A percentile compares a stretch with the other conserved stretches of the same genome.
Conservation (phyloP, 2,888 invertebrate species). For the Dorcus parallelipipedus region DNA sequence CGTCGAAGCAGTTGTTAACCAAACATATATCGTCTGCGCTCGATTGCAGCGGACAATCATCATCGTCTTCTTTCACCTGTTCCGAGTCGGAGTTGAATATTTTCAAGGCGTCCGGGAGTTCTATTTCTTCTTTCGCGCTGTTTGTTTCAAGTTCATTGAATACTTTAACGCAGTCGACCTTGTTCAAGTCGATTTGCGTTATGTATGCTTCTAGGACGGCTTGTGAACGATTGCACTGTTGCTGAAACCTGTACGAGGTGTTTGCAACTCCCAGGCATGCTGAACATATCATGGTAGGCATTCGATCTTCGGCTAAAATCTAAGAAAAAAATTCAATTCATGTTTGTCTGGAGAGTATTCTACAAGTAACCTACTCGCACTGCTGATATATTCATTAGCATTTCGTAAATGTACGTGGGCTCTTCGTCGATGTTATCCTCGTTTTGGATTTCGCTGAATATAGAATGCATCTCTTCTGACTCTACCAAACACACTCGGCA, state of each 20-base stretch:
- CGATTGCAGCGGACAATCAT: no score
- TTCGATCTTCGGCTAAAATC: constrained; percentile 31
- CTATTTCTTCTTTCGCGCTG: background rate
- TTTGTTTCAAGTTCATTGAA: background rate
- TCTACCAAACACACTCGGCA: constrained; percentile 34
- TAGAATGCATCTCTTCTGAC: constrained; percentile 33
- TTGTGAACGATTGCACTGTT: constrained; percentile 34
- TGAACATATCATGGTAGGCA: constrained; percentile 32
- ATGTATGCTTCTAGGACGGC: constrained; percentile 29
- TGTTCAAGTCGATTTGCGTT: constrained; percentile 17
- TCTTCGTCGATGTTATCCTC: constrained; percentile 27
- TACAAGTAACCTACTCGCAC: constrained; percentile 25
- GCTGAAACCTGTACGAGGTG: constrained; percentile 32
- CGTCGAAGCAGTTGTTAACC: background rate
- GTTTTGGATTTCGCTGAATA: constrained; percentile 30
- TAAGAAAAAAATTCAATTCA: constrained; percentile 15
- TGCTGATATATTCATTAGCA: constrained; percentile 31
- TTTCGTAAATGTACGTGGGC: constrained; percentile 30
- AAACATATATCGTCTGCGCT: constrained; percentile 6
- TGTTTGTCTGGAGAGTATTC: background rate
- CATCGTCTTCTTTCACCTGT: constrained; percentile 7
- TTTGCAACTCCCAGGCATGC: constrained; percentile 32
- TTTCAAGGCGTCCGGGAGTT: background rate
- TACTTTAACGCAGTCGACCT: background rate
- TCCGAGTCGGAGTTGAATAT: background rate